These are phyloP conservation scores for Calameuta idolon DNA, from an alignment of 2,888 invertebrate species.

Conservation along the genomic window DNA sequence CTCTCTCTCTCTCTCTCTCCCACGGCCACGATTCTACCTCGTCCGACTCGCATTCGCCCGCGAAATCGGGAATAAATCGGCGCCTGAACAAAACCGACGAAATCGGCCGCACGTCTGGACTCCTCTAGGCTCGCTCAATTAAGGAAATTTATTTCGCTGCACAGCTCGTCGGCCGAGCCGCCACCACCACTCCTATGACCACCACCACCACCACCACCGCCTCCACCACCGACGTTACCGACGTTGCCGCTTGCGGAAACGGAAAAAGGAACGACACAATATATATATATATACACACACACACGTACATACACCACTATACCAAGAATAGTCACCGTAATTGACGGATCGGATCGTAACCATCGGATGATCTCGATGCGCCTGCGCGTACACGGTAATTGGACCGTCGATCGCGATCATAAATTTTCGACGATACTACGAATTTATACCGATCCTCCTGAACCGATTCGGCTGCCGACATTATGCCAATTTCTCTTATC, in stretches of 20 bases:
- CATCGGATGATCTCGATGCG: slow-evolving; percentile 34
- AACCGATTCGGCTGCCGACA: background rate
- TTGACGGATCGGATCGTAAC: slow-evolving; percentile 45
- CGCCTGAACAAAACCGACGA: slow-evolving; percentile 24
- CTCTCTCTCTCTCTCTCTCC: slow-evolving; percentile 5
- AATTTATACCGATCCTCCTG: background rate
- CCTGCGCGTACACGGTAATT: slow-evolving; percentile 44
- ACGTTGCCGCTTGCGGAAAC: background rate
- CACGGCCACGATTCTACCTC: background rate
- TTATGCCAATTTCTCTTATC: background rate
- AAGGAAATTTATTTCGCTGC: slow-evolving; percentile 46
- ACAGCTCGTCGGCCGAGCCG: slow-evolving; percentile 1
- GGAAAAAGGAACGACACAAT: background rate
- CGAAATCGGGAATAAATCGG: slow-evolving; percentile 44
- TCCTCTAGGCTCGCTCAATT: slow-evolving; percentile 40
- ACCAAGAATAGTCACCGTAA: slow-evolving; percentile 29
- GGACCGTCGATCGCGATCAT: slow-evolving; percentile 19
- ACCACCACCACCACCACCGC: too few relatives aligned
- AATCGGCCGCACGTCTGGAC: slow-evolving; percentile 33
- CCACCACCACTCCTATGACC: background rate
- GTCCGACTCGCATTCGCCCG: slow-evolving; percentile 9
- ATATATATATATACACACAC: background rate
- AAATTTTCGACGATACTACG: slow-evolving; percentile 1
- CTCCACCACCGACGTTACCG: background rate
- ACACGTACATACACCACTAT: background rate